Evolutionary conservation across 2,113 vertebrate genomes (phyloP).

Genomic region (Cavia aperea): DNA sequence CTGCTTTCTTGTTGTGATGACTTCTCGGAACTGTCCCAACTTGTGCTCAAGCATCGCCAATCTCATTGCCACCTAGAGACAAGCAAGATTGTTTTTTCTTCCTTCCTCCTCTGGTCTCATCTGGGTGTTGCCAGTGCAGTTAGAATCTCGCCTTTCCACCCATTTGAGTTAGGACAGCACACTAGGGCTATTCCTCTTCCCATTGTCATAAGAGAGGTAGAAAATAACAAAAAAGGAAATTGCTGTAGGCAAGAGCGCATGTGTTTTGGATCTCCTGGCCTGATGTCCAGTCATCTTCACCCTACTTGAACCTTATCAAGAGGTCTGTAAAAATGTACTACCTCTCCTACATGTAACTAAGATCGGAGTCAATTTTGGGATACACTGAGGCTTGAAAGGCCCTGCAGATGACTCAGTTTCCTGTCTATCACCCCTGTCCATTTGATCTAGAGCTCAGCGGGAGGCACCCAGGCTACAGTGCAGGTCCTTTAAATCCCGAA

Average conservation of each 20-base stretch:
- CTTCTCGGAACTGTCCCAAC: neutral
- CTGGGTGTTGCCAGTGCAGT: neutral
- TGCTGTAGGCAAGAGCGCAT: neutral
- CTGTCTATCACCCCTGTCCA: neutral
- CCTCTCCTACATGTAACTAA: neutral
- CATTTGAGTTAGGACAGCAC: neutral
- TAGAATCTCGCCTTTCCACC: neutral
- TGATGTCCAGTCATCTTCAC: neutral
- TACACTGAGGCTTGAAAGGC: neutral
- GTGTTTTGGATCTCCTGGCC: neutral
- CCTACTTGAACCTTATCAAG: neutral
- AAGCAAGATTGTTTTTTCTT: neutral
- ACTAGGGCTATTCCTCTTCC: neutral
- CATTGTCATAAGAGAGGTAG: neutral
- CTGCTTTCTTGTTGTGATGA: neutral
- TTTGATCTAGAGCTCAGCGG: neutral
- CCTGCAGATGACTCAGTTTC: neutral
- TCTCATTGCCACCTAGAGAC: neutral
- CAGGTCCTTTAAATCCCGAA: neutral
- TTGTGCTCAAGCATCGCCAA: accelerated
- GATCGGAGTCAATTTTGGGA: neutral
- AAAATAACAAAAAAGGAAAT: neutral
- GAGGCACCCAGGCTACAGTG: neutral
- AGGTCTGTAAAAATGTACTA: neutral
- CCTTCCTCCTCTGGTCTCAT: neutral